phyloP scores from a whole-genome alignment of 2,888 invertebrate species.

The Cacoxenus indagator region DNA sequence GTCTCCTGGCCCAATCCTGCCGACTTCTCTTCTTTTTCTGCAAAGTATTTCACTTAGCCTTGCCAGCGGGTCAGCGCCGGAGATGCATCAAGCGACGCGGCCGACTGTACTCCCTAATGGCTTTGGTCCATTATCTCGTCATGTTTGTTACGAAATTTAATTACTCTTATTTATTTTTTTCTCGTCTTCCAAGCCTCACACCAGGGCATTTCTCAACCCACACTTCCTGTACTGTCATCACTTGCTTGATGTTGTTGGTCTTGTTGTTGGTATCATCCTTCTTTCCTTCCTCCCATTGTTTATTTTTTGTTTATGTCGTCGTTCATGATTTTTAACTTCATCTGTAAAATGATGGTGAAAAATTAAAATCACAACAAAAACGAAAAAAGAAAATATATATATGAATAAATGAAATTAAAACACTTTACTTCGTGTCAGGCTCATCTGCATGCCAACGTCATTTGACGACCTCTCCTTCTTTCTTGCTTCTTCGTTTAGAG shows the following conservation, averaged over 20 bases:
- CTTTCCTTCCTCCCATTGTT: not conserved
- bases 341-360: slow-evolving; percentile 43
- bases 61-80: not conserved
- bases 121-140: slow-evolving; percentile 70
- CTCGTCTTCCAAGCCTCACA: not conserved
- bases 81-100: slow-evolving; percentile 25
- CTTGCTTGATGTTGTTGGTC: slow-evolving; percentile 31
- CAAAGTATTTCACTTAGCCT: slow-evolving; percentile 26
- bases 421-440: slow-evolving; percentile 44
- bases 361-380: slow-evolving; percentile 39
- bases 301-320: no score
- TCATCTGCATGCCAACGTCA: slow-evolving; percentile 10
- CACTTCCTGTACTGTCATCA: slow-evolving; percentile 24
- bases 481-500: slow-evolving; percentile 38
- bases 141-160: slow-evolving; percentile 70
- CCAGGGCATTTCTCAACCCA: no score
- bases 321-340: slow-evolving; percentile 57
- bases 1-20: not conserved
- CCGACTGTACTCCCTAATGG: slow-evolving; percentile 60
- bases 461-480: not conserved
- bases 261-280: not conserved
- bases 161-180: slow-evolving; percentile 68
- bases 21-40: slow-evolving; percentile 9
- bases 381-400: slow-evolving; percentile 40
- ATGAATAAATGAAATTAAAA: slow-evolving; percentile 57